These are phyloP conservation scores for Acrobasis suavella DNA, from an alignment of 2,888 invertebrate species.

Conservation along the genomic window DNA sequence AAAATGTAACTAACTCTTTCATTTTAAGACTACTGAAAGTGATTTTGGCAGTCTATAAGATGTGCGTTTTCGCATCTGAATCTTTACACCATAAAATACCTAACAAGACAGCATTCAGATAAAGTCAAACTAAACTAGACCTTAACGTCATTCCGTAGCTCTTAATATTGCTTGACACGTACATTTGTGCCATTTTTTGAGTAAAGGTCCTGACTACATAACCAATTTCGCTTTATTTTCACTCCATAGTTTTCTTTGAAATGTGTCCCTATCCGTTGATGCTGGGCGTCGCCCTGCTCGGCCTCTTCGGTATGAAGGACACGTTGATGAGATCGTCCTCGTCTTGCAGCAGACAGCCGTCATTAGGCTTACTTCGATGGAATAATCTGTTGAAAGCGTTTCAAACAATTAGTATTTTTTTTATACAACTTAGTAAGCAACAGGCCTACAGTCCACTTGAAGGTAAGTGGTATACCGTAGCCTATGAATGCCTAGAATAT, in stretches of 20 bases:
- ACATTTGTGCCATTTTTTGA: too few relatives aligned
- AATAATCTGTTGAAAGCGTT: slow-evolving; percentile 56
- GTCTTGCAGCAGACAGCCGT: slow-evolving; percentile 67
- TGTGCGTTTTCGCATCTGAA: background rate
- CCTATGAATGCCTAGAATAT: too few relatives aligned
- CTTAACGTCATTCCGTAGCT: too few relatives aligned
- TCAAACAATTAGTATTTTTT: slow-evolving; percentile 3
- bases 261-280: slow-evolving; percentile 44
- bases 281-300: slow-evolving; percentile 49
- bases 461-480: too few relatives aligned
- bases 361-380: slow-evolving; percentile 62
- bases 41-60: background rate
- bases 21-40: background rate
- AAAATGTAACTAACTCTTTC: background rate
- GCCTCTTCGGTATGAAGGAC: slow-evolving; percentile 72
- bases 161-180: too few relatives aligned
- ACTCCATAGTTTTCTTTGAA: slow-evolving; percentile 24
- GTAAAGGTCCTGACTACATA: too few relatives aligned
- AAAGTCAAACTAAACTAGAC: too few relatives aligned
- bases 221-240: background rate
- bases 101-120: background rate
- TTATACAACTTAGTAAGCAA: too few relatives aligned
- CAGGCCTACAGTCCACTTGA: too few relatives aligned
- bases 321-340: slow-evolving; percentile 75
- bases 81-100: background rate